Evolutionary conservation across 2,113 vertebrate species (phyloP).

Genomic region (Hepsetus odoe): DNA sequence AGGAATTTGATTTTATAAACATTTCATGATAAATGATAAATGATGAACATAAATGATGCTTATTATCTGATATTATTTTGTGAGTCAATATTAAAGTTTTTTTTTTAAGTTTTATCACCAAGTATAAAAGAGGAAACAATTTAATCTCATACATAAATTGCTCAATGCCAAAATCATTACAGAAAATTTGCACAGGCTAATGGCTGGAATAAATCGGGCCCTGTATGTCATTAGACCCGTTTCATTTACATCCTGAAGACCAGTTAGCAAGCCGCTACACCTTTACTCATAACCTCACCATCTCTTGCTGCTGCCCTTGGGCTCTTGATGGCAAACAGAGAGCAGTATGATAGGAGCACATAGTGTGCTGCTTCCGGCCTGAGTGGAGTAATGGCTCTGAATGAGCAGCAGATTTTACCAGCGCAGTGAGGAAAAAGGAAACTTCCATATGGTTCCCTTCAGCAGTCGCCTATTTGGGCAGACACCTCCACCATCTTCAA

Average conservation of each 20-base stretch:
- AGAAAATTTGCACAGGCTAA: neutral
- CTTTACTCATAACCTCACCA: slow-evolving; percentile 18
- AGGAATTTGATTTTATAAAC: too few relatives aligned
- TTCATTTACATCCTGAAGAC: neutral
- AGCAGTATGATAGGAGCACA: neutral
- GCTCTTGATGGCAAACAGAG: slow-evolving; percentile 3
- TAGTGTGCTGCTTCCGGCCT: neutral
- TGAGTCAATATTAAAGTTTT: too few relatives aligned
- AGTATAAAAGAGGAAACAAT: neutral
- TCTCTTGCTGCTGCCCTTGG: neutral
- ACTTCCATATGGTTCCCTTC: slow-evolving; percentile 69
- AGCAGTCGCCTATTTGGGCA: slow-evolving; percentile 51
- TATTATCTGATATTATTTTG: too few relatives aligned
- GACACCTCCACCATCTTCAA: slow-evolving; percentile 64
- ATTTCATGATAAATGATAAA: too few relatives aligned
- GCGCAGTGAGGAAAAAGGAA: slow-evolving; percentile 48
- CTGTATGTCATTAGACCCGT: neutral
- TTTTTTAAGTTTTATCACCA: too few relatives aligned
- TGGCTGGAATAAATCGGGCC: neutral
- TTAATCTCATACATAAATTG: neutral
- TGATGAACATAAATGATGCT: too few relatives aligned
- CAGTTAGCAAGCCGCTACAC: slow-evolving; percentile 2
- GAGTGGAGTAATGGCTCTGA: slow-evolving; percentile 19
- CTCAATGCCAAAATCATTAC: neutral
- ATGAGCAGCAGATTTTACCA: slow-evolving; percentile 39